phyloP scores from a whole-genome alignment of 2,888 invertebrate genomes.

The Portevinia maculata region DNA sequence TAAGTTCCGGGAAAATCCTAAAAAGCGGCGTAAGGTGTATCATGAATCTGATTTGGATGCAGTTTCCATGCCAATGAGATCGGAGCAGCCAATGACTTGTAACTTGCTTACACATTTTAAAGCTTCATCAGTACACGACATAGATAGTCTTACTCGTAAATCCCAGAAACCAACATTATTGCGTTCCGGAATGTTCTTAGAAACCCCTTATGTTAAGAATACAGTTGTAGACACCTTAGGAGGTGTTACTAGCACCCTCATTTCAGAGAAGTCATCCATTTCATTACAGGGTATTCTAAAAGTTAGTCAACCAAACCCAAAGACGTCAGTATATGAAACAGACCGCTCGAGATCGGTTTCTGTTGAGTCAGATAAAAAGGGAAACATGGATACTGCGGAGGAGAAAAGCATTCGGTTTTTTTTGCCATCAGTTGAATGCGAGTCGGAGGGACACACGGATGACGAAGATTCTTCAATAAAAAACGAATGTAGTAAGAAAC shows the following conservation, averaged over 20 bases:
- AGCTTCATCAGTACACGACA: constrained; percentile 19
- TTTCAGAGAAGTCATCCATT: constrained; percentile 50
- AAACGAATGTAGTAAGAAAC: constrained; percentile 25
- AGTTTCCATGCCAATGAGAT: constrained; percentile 11
- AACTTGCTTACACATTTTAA: constrained; percentile 41
- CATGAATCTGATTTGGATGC: constrained; percentile 43
- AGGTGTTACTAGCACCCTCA: constrained; percentile 6
- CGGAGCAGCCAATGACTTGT: constrained; percentile 26
- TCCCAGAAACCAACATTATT: constrained; percentile 24
- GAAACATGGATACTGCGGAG: constrained; percentile 67
- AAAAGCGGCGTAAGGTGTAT: constrained; percentile 67
- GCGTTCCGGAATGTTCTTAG: constrained; percentile 15
- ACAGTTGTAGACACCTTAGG: constrained; percentile 46
- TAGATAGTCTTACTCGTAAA: constrained; percentile 6
- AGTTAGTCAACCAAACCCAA: constrained; percentile 12
- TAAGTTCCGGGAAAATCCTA: constrained; percentile 63
- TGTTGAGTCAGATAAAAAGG: constrained; percentile 28
- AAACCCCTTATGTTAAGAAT: constrained; percentile 66
- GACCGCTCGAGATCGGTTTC: background rate
- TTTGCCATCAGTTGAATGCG: constrained; percentile 68
- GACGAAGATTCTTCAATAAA: constrained; percentile 23
- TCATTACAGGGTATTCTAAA: constrained; percentile 73
- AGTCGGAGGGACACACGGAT: constrained; percentile 35
- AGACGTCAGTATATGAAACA: constrained; percentile 17
- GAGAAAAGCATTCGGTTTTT: constrained; percentile 76